Conservation (phyloP, 2,113 vertebrate species). For the Gymnorhina tibicen region DNA sequence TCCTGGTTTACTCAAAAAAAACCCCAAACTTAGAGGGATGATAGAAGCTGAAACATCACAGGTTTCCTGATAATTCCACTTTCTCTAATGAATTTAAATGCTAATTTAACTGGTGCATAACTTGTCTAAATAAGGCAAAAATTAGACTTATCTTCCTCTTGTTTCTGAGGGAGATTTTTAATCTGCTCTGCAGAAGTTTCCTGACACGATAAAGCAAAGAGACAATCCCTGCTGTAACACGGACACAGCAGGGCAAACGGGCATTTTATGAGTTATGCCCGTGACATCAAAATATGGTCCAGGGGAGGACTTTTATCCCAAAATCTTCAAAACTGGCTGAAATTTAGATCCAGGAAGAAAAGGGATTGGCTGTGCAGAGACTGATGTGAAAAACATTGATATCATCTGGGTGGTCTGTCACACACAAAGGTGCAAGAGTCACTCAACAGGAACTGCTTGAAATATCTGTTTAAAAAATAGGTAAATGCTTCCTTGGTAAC, state of each 20-base stretch:
- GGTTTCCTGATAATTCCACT: neutral
- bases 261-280: neutral
- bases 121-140: neutral
- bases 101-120: neutral
- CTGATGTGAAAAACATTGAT: neutral
- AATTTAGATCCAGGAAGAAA: neutral
- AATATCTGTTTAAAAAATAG: neutral
- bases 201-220: neutral
- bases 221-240: neutral
- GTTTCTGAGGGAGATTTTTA: neutral
- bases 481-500: neutral
- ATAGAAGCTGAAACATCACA: neutral
- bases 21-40: rapidly evolving
- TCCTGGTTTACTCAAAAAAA: neutral
- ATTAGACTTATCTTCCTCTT: neutral
- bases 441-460: neutral
- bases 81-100: neutral
- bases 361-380: neutral
- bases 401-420: neutral
- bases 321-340: neutral
- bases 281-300: neutral
- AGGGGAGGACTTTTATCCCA: neutral
- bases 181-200: neutral
- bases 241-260: neutral
- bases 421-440: neutral